Evolutionary conservation across 2,888 invertebrate species (phyloP).

Genomic region (Himalopsyche japonica): DNA sequence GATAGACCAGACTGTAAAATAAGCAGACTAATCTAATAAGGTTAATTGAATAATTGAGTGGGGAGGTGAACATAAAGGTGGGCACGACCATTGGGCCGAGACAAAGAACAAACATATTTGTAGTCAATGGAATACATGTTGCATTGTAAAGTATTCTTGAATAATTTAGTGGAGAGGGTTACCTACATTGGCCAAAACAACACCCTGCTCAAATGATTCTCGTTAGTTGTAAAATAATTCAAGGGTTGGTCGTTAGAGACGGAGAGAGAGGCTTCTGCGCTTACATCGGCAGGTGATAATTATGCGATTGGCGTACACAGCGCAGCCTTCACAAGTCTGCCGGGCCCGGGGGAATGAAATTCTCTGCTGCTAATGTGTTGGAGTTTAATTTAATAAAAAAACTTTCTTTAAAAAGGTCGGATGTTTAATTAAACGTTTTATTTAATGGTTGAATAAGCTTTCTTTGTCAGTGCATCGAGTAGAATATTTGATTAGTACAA

Average conservation of each 20-base stretch:
- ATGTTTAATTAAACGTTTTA: background rate
- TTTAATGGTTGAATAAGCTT: background rate
- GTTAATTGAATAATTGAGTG: no score
- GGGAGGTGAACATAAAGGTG: no score
- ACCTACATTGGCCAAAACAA: background rate
- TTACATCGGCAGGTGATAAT: background rate
- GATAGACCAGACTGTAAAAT: no score
- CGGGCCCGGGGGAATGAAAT: background rate
- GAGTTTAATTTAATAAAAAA: background rate
- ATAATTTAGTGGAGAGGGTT: background rate
- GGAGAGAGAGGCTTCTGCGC: background rate
- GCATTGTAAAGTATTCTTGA: no score
- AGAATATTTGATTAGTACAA: background rate
- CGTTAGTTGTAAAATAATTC: background rate
- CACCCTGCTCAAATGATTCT: background rate
- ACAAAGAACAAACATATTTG: no score
- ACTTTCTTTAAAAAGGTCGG: background rate
- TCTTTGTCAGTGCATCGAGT: background rate
- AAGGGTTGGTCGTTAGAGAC: background rate
- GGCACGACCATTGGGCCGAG: no score
- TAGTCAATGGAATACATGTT: no score
- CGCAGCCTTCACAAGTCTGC: background rate
- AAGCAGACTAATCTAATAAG: no score
- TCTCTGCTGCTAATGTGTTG: background rate
- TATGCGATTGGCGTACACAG: background rate